Evolutionary conservation across 1,140 invertebrate species (phyloP).

Genomic region (Drosophila tropicalis): DNA sequence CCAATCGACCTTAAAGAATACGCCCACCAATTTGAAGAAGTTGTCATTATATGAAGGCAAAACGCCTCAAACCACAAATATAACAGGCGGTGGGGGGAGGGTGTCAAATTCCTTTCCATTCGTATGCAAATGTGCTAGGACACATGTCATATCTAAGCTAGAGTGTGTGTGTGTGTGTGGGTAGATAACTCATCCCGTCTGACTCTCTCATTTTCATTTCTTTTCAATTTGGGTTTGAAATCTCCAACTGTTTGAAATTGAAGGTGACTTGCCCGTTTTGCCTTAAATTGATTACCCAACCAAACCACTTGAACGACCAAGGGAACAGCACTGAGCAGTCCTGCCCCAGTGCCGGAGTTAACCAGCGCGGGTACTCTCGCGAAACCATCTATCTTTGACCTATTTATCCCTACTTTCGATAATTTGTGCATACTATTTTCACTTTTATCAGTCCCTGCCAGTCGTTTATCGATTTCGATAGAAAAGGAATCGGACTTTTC

Average conservation of each 20-base stretch:
- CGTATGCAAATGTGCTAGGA: conserved; percentile 40
- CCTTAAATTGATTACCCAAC: conserved; percentile 8
- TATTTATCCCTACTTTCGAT: no score
- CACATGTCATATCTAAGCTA: not conserved
- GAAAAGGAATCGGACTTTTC: no score
- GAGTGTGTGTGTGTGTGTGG: not conserved
- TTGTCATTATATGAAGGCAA: conserved; percentile 3
- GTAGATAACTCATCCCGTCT: not conserved
- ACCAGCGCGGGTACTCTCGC: not conserved
- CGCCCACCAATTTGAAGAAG: conserved; percentile 9
- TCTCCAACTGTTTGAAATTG: not conserved
- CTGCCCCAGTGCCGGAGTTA: no score
- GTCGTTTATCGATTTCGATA: no score
- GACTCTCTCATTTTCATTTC: not conserved
- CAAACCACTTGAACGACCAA: conserved; percentile 50
- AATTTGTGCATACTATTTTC: no score
- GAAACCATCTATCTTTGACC: not conserved
- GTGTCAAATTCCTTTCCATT: conserved; percentile 48
- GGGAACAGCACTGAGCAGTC: not conserved
- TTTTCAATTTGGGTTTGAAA: not conserved
- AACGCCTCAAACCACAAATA: not conserved
- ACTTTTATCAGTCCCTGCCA: no score
- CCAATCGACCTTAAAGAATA: conserved; percentile 9
- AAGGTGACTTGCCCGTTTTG: not conserved
- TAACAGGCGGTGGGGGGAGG: no score